Evolutionary conservation across 2,888 invertebrate genomes (phyloP), one percentile per base, ranked within the genome.

Genomic region (Sicus ferrugineus): DNA sequence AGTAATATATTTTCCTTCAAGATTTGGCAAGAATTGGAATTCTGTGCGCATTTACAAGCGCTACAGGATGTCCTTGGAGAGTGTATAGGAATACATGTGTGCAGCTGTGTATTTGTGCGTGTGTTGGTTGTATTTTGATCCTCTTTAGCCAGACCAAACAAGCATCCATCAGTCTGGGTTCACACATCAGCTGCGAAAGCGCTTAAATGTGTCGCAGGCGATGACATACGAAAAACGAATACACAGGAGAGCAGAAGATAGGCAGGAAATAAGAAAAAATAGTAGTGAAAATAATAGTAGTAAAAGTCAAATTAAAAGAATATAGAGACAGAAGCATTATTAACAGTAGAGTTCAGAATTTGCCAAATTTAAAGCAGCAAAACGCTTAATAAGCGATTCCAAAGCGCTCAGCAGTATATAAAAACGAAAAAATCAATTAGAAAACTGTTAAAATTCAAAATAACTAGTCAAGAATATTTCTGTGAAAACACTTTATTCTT

Each of bases 1-100:
- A n/a, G n/a, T n/a, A n/a, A n/a, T 52, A 31, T 16, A 63, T 50
- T 63, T 50, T 46, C 48, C 3, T 26, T n/a, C 7, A 63, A 30
- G 63, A 63, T 63, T 63, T 50, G 19, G 63, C 63, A 48, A 48
- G 31, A 19, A 62, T 48, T 46, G 61, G 61, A 56, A 61, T 31
- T 38, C 42, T 61, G 21, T 61, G 34, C 26, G 56, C 56, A 56
- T 54, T 54, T n/a, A 16, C 42, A 16, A 42, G 16, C 3, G n/a
- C 42, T 9, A 42, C 42, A 42, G n/a, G n/a, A 42, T 9, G 38
- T 9, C 38, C 7, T 9, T 9, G 38, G 11, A 11, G 38, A 38
- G 38, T 6, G 11, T 16, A 3, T 42, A 42, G n/a, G n/a, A 42
- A 16, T 42, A 3, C 16, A n/a, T 52, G 52, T 52, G 23, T 52